These are phyloP conservation scores for Cistogaster globosa DNA, from an alignment of 2,888 invertebrate genomes.

Conservation along the genomic window DNA sequence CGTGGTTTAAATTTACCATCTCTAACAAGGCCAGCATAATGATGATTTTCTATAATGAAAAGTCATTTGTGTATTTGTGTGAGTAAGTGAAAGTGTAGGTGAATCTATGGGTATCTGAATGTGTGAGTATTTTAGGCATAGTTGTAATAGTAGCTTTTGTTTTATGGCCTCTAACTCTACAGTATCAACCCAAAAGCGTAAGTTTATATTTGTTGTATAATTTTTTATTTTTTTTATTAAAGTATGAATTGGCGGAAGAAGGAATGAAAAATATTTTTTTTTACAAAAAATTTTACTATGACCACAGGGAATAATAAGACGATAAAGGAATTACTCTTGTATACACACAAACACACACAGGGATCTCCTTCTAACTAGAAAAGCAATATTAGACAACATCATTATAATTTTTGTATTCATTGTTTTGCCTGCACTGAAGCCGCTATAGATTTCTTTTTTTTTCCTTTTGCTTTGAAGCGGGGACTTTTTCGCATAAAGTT, in stretches of 20 bases:
- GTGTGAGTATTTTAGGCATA: constrained; percentile 19
- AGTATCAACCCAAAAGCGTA: background rate
- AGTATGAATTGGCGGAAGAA: constrained; percentile 37
- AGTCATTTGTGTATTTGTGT: background rate
- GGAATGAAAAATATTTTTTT: constrained; percentile 36
- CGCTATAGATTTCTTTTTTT: background rate
- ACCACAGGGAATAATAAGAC: constrained; percentile 70
- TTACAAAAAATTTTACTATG: constrained; percentile 42
- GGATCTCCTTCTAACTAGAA: background rate
- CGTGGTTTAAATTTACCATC: constrained; percentile 3
- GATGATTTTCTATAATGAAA: constrained; percentile 17
- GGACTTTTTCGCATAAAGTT: background rate
- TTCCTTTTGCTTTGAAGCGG: background rate
- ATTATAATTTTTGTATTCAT: constrained; percentile 63
- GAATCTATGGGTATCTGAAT: constrained; percentile 15
- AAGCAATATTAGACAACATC: constrained; percentile 61
- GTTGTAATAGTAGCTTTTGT: constrained; percentile 45
- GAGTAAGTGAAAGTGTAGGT: constrained; percentile 17
- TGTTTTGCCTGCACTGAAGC: constrained; percentile 31
- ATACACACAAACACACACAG: background rate
- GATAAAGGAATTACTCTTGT: constrained; percentile 42
- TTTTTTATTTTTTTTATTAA: constrained; percentile 11
- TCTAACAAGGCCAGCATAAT: constrained; percentile 26
- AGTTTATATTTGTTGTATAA: background rate
- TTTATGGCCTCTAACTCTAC: constrained; percentile 49